These are phyloP conservation scores for Zaprionus taronus DNA, from an alignment of 1,140 invertebrate species.

Conservation along the genomic window DNA sequence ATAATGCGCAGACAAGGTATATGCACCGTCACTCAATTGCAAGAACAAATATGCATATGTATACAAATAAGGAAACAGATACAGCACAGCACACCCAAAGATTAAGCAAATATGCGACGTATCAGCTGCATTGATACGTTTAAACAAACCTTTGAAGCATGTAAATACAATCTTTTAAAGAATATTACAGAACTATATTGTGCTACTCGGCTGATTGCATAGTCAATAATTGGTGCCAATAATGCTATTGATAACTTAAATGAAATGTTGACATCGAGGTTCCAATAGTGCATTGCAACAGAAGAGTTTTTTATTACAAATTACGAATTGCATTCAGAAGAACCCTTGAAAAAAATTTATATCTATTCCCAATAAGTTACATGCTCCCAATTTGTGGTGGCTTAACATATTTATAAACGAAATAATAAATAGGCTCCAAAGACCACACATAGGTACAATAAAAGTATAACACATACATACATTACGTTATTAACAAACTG, in stretches of 20 bases:
- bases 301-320: neutral
- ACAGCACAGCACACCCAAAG: neutral
- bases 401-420: neutral
- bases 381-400: neutral
- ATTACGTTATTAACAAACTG: neutral
- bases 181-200: neutral
- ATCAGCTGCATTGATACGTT: neutral
- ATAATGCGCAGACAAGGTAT: neutral
- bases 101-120: neutral
- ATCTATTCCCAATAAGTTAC: neutral
- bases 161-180: neutral
- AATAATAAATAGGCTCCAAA: neutral
- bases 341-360: neutral
- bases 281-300: neutral
- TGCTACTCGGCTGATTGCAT: neutral
- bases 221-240: constrained; percentile 2
- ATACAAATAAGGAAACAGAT: constrained; percentile 2
- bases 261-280: neutral
- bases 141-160: neutral
- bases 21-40: constrained; percentile 10
- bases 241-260: neutral
- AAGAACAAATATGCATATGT: neutral
- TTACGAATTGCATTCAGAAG: neutral
- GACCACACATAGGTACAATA: neutral
- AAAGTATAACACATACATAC: neutral